Evolutionary conservation across 2,113 vertebrate species (phyloP), one percentile per base, ranked within the genome.

Genomic region (Phaethon lepturus): DNA sequence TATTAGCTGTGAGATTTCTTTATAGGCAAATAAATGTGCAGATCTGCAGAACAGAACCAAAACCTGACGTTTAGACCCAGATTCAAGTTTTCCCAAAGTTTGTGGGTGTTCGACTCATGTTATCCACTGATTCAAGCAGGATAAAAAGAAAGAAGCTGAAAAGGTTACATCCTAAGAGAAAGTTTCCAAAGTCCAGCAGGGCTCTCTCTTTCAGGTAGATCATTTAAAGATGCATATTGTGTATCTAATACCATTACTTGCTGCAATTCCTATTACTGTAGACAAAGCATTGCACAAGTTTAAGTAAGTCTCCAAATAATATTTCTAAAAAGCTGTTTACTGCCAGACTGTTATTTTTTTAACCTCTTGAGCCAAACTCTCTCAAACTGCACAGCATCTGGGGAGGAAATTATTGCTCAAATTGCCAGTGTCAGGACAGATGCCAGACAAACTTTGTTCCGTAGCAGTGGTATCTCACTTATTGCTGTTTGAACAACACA

Each of bases 291-390:
- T 96, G 81, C 84, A 74, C 50, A 95, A 93, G 90, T 88, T 93
- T 63, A 62, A 95, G 45, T 68, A 59, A 44, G 55, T 40, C 77
- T 92, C 87, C 71, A 94, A 93, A 83, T 69, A 88, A 85, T 82
- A 73, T 44, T 88, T 96, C 81, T 82, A 31, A 90, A 95, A 79
- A 77, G 40, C 77, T 94, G 71, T 91, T 97, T 94, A 91, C 84
- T 96, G 95, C 86, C 93, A 97, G 66, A 79, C 62, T 17, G 5
- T 89, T 96, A 79, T 96, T 97, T 96, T 95, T 88, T 88, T 97
- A 97, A 96, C 90, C 95, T 95, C 90, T 95, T 86, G 87, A 86
- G 96, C 86, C 95, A 95, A 96, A 94, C 16, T 90, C 6, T 76
- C 58, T 90, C 81, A 64, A 93, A 76, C 74, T 95, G 60, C 60